Conservation (phyloP, 1,140 invertebrate species). For the Drosophila azteca region DNA sequence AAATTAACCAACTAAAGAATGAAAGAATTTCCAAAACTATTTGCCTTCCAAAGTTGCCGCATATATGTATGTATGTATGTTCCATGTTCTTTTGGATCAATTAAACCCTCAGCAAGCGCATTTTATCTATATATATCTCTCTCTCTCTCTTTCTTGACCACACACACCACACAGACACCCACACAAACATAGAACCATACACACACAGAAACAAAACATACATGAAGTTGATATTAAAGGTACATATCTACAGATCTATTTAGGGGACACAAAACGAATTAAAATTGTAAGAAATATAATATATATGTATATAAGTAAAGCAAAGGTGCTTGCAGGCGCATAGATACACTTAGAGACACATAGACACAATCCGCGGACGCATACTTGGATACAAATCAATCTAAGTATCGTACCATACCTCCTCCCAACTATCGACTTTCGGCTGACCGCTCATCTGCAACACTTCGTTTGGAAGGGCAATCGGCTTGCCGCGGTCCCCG, state of each 20-base stretch:
- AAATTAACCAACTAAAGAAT: too few species aligned
- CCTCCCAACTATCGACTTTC: too few species aligned
- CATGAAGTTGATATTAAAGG: not conserved
- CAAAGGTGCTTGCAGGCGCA: too few species aligned
- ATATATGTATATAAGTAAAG: not conserved
- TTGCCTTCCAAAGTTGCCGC: too few species aligned
- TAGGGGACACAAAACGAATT: too few species aligned
- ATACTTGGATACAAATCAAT: not conserved
- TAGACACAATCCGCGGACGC: too few species aligned
- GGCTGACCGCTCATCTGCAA: too few species aligned
- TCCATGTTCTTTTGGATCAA: too few species aligned
- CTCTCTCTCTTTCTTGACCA: not conserved
- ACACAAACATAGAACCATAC: slow-evolving; percentile 8
- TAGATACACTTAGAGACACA: too few species aligned
- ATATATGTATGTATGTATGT: too few species aligned
- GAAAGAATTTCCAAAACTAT: too few species aligned
- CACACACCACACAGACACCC: slow-evolving; percentile 10
- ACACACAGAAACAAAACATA: not conserved
- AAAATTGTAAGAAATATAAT: slow-evolving; percentile 1
- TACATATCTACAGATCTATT: too few species aligned
- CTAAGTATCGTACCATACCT: not conserved
- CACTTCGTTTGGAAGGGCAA: not conserved
- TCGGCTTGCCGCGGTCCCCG: not conserved
- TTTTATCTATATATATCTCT: slow-evolving; percentile 17
- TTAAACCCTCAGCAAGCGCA: slow-evolving; percentile 14